Conservation (phyloP, 2,888 invertebrate species). For the Allophyes oxyacanthae region DNA sequence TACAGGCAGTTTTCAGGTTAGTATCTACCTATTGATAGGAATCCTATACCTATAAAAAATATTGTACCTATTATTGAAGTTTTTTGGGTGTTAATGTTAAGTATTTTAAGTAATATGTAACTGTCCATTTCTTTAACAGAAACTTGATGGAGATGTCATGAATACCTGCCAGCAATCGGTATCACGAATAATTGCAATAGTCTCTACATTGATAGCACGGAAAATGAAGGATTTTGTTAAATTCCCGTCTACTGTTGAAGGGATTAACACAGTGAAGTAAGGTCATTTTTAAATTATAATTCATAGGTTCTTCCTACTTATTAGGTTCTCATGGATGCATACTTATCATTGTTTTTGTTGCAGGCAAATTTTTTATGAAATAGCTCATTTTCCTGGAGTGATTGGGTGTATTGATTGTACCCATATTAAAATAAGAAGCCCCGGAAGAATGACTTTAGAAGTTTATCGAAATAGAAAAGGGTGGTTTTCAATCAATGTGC, state of each 20-base stretch:
- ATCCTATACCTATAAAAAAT: background rate
- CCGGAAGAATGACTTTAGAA: slow-evolving; percentile 32
- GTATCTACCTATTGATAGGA: background rate
- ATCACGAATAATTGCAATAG: slow-evolving; percentile 37
- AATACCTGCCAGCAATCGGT: slow-evolving; percentile 48
- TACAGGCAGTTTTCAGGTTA: slow-evolving; percentile 47
- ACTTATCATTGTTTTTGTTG: background rate
- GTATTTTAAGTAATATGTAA: background rate
- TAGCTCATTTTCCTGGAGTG: slow-evolving; percentile 41
- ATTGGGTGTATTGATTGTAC: slow-evolving; percentile 51
- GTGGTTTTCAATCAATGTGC: slow-evolving; percentile 52
- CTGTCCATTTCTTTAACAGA: slow-evolving; percentile 4
- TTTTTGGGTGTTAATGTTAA: background rate
- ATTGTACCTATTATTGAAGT: background rate
- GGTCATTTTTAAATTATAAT: slow-evolving; percentile 1
- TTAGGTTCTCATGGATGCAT: background rate
- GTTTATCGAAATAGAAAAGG: slow-evolving; percentile 48
- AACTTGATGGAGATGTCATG: slow-evolving; percentile 33
- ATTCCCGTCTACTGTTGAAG: slow-evolving; percentile 27
- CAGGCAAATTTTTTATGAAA: slow-evolving; percentile 30
- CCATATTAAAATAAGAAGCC: slow-evolving; percentile 33
- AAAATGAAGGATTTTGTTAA: slow-evolving; percentile 31
- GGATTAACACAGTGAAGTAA: slow-evolving; percentile 19
- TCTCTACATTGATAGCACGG: slow-evolving; percentile 39
- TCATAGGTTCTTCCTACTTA: background rate